Evolutionary conservation across 1,140 invertebrate species (phyloP), one percentile per base, ranked within the genome.

Genomic region (Drosophila mayri): DNA sequence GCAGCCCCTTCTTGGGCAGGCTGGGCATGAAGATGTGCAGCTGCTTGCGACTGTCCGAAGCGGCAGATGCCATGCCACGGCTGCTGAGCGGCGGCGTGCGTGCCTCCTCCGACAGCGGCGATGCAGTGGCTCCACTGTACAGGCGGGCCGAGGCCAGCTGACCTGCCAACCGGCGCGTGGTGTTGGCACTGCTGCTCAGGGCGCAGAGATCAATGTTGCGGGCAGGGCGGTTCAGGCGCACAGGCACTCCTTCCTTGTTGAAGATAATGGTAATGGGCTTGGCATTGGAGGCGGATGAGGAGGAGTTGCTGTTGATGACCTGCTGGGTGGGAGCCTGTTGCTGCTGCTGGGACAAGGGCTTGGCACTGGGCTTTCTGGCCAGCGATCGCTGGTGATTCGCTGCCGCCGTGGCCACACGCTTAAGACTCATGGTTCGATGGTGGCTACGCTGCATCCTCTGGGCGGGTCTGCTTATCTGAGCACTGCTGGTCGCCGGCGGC

Each of bases 21-120:
- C 87, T 92, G 38, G 91, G 91, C 91, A 92, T 92, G 28, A 92
- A 92, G 22, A 92, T 92, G 68, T 92, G 91, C 25, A 92, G 37
- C 61, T 92, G 91, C 40, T 92, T 92, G 10, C 86, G 81, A 16
- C 50, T 82, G 11, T 81, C 77, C 50, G 38, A 22, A 0, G 37
- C 18, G 22, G 32, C 62, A 3, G 43, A 43, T 3, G 72, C 64
- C 52, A 76, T 25, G 8, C 63, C 72, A 2, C 88, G 63, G 4
- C 84, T 72, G 38, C 77, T 87, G 9, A 66, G 65, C 5, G 74
- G 83, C 20, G 85, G 85, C 5, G 84, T 88, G 1, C 78, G 81
- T 0, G 65, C 22, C 18, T 75, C 74, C 32, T 90, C 77, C 35
- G 61, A 49, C n/a, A 67, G 28, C 7, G 78, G 46, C 2, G 73